phyloP scores from a whole-genome alignment of 2,888 invertebrate genomes.

The Ptychoptera contaminata region DNA sequence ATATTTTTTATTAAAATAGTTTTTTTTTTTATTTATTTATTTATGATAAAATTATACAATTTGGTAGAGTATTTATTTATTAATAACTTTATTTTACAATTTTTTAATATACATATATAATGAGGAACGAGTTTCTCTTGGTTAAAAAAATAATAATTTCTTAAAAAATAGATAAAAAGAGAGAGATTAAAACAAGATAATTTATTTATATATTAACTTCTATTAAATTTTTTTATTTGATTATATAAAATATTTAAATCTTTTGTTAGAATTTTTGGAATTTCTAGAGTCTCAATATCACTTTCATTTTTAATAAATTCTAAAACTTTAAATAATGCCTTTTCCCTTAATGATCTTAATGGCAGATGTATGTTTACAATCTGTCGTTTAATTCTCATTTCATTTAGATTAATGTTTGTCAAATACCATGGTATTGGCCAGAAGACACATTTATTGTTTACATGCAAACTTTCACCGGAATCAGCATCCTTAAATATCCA shows the following conservation, averaged over 20 bases:
- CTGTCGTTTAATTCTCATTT: conserved; percentile 14
- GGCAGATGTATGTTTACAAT: conserved; percentile 22
- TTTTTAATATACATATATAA: too few relatives aligned
- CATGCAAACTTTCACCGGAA: conserved; percentile 48
- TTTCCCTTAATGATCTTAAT: conserved; percentile 19
- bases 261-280: conserved; percentile 9
- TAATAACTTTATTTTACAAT: too few relatives aligned
- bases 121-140: not conserved
- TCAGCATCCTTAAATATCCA: conserved; percentile 65
- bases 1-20: too few relatives aligned
- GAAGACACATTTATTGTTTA: conserved; percentile 36
- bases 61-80: too few relatives aligned
- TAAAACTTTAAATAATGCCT: conserved; percentile 18
- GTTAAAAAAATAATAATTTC: too few relatives aligned
- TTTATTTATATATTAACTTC: too few relatives aligned
- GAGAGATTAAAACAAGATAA: too few relatives aligned
- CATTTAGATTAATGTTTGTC: conserved; percentile 16
- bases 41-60: too few relatives aligned
- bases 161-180: not conserved
- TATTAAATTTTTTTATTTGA: too few relatives aligned
- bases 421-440: conserved; percentile 25
- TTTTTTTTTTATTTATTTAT: too few relatives aligned
- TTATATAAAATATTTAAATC: conserved; percentile 7
- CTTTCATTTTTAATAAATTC: conserved; percentile 2
- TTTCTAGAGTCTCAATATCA: conserved; percentile 7